These are phyloP conservation scores for Mythimna vitellina DNA, from an alignment of 2,888 invertebrate genomes.

Conservation along the genomic window DNA sequence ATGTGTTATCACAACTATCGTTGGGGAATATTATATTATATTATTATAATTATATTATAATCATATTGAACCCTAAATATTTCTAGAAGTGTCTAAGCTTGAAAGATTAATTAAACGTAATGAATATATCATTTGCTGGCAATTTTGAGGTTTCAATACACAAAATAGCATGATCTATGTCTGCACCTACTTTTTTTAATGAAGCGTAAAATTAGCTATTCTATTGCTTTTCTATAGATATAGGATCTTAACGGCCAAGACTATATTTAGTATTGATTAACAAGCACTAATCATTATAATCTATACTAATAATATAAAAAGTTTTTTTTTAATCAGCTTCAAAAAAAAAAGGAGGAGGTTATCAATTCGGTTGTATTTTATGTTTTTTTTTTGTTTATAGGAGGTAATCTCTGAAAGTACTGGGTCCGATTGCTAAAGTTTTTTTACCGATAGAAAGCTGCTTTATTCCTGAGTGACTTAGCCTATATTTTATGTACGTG, in stretches of 20 bases:
- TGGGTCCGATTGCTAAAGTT: no score
- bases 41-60: no score
- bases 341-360: no score
- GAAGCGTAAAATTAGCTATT: conserved; percentile 28
- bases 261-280: conserved; percentile 10
- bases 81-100: conserved; percentile 4
- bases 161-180: conserved; percentile 28
- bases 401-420: no score
- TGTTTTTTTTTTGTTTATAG: no score
- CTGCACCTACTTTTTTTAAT: conserved; percentile 23
- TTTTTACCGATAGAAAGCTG: no score
- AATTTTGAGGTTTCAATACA: conserved; percentile 37
- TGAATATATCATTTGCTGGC: conserved; percentile 56
- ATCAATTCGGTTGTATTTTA: no score
- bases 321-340: no score
- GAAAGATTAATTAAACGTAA: conserved; percentile 56
- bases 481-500: no score
- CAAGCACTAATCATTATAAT: conserved; percentile 17
- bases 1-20: no score
- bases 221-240: not conserved
- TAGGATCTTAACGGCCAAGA: not conserved
- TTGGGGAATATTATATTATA: no score
- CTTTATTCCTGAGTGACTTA: no score
- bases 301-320: not conserved
- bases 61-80: conserved; percentile 28